Conservation (phyloP, 2,113 vertebrate genomes). For the Sebastes fasciatus region DNA sequence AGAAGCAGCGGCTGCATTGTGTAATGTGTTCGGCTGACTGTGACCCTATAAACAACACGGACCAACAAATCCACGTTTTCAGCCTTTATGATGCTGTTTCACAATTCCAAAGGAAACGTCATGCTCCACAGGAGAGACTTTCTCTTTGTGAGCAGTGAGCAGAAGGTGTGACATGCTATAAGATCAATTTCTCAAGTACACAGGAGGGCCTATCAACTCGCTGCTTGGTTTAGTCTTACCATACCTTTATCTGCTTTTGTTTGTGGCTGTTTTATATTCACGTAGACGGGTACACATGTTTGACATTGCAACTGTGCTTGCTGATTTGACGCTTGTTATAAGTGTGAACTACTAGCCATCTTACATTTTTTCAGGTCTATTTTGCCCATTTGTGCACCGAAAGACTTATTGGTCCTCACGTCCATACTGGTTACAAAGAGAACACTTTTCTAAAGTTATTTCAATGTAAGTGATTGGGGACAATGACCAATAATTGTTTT, state of each 20-base stretch:
- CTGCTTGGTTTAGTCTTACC: background rate
- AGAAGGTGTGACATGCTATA: background rate
- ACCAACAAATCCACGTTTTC: background rate
- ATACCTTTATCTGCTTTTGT: background rate
- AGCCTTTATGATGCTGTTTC: conserved; percentile 13
- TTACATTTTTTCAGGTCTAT: no score
- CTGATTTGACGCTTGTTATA: no score
- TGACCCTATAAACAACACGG: conserved; percentile 10
- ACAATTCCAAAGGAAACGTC: conserved; percentile 15
- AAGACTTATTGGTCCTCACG: no score
- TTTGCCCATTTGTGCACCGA: no score
- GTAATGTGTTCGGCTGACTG: conserved; percentile 5
- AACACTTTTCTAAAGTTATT: no score
- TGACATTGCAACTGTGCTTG: background rate
- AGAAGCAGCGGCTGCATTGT: background rate
- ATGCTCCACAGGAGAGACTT: conserved; percentile 14
- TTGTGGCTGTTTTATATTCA: background rate
- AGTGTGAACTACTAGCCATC: no score
- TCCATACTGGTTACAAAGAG: no score
- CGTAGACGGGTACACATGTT: background rate
- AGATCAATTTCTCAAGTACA: background rate
- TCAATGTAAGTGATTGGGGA: no score
- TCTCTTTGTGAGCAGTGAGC: conserved; percentile 4
- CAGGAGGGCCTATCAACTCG: background rate
- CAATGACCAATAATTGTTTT: no score